Evolutionary conservation across 2,797 vertebrate species (phyloP).

Genomic region (Anomalospiza imberbis): DNA sequence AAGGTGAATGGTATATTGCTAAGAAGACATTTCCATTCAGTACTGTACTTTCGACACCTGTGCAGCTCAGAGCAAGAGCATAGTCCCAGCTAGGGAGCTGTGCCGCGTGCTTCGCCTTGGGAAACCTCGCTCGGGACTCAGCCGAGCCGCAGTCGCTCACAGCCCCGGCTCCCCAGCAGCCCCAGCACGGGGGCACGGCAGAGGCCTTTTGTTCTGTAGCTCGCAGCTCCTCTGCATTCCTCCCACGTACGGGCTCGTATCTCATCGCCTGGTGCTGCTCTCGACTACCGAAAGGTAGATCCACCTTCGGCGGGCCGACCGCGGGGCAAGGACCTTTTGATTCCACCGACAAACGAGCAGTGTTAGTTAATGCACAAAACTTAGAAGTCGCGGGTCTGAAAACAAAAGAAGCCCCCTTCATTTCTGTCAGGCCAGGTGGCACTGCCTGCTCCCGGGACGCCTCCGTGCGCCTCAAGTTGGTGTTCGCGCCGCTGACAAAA

Average conservation of each 20-base stretch:
- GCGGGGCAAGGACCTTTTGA: neutral
- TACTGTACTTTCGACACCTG: neutral
- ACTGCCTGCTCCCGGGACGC: neutral
- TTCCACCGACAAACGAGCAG: neutral
- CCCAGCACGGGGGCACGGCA: neutral
- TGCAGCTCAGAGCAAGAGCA: rapidly evolving
- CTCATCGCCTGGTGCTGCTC: neutral
- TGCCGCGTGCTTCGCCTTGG: rapidly evolving
- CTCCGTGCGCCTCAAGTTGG: neutral
- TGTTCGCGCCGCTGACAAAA: neutral
- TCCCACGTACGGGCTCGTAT: neutral
- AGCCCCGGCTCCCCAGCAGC: neutral
- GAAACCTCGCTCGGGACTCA: rapidly evolving
- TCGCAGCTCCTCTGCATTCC: constrained; percentile 5
- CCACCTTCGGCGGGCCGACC: neutral
- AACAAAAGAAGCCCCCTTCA: neutral
- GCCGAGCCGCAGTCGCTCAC: rapidly evolving
- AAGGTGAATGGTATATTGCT: rapidly evolving
- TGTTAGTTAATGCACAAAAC: neutral
- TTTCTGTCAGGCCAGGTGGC: neutral
- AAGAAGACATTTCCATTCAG: neutral
- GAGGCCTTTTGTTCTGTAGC: neutral
- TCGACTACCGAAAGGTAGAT: neutral
- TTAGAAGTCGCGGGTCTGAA: neutral
- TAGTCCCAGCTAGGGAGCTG: rapidly evolving